Evolutionary conservation across 2,888 invertebrate genomes (phyloP).

Genomic region (Tetanocera ferruginea): DNA sequence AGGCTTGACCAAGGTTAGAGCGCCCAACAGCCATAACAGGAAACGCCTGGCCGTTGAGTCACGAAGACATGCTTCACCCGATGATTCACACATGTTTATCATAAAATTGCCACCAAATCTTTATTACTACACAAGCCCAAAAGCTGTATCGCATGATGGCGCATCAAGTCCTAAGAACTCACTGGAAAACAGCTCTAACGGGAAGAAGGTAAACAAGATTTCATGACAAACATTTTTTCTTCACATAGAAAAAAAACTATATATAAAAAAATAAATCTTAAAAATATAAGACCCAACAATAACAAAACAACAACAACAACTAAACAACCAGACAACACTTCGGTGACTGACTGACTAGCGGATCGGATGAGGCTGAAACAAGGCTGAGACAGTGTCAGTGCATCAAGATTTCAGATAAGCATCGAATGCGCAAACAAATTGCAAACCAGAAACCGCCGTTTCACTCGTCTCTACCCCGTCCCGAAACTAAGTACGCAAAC

Average conservation of each 20-base stretch:
- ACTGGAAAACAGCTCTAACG: slow-evolving; percentile 62
- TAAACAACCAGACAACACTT: slow-evolving; percentile 2
- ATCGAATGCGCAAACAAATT: slow-evolving; percentile 50
- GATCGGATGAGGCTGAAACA: slow-evolving; percentile 25
- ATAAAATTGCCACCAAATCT: slow-evolving; percentile 89
- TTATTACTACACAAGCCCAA: slow-evolving; percentile 82
- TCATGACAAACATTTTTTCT: slow-evolving; percentile 55
- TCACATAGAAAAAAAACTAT: slow-evolving; percentile 19
- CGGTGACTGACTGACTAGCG: slow-evolving; percentile 35
- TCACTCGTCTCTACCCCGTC: background rate
- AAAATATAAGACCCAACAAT: slow-evolving; percentile 25
- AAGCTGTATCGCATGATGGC: slow-evolving; percentile 66
- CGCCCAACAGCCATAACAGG: slow-evolving; percentile 83
- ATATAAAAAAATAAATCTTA: slow-evolving; percentile 19
- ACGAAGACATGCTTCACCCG: slow-evolving; percentile 77
- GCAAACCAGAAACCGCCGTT: slow-evolving; percentile 42
- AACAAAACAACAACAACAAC: slow-evolving; percentile 10
- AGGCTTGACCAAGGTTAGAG: slow-evolving; percentile 80
- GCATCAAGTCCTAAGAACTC: slow-evolving; percentile 50
- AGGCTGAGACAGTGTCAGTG: slow-evolving; percentile 45
- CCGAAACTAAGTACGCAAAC: too few relatives aligned
- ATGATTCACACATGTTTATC: slow-evolving; percentile 88
- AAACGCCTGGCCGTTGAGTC: slow-evolving; percentile 85
- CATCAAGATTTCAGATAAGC: slow-evolving; percentile 53
- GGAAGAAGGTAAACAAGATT: slow-evolving; percentile 69